These are phyloP conservation scores for Tragelaphus strepsiceros DNA, from an alignment of 2,113 vertebrate genomes.

Conservation along the genomic window DNA sequence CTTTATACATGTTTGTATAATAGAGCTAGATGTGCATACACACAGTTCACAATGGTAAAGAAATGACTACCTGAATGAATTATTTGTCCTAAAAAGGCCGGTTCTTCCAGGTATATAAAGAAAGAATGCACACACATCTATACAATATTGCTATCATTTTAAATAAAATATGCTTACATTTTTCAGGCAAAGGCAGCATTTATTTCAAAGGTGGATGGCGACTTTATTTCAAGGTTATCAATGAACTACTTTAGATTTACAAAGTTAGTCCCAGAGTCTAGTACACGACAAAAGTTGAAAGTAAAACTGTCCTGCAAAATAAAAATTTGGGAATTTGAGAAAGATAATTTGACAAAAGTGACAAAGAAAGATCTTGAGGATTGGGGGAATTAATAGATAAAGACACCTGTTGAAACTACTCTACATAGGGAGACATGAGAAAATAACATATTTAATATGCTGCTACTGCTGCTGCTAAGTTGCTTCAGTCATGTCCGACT, in stretches of 20 bases:
- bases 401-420: not conserved
- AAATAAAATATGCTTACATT: not conserved
- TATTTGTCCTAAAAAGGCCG: not conserved
- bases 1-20: not conserved
- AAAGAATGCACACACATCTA: not conserved
- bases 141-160: not conserved
- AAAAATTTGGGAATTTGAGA: not conserved
- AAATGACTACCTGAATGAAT: not conserved
- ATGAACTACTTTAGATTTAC: not conserved
- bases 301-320: not conserved
- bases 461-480: too few relatives aligned
- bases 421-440: not conserved
- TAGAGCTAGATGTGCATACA: not conserved
- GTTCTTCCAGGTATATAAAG: not conserved
- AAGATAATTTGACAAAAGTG: not conserved
- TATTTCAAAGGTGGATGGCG: not conserved
- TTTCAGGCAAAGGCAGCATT: not conserved
- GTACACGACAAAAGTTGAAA: not conserved
- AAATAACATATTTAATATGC: not conserved
- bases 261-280: not conserved
- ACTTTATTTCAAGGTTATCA: not conserved
- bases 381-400: not conserved
- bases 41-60: not conserved
- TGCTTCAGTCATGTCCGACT: too few relatives aligned
- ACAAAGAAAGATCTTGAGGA: not conserved